These are phyloP conservation scores for Centrocercus urophasianus DNA, from an alignment of 2,113 vertebrate genomes.

Conservation along the genomic window DNA sequence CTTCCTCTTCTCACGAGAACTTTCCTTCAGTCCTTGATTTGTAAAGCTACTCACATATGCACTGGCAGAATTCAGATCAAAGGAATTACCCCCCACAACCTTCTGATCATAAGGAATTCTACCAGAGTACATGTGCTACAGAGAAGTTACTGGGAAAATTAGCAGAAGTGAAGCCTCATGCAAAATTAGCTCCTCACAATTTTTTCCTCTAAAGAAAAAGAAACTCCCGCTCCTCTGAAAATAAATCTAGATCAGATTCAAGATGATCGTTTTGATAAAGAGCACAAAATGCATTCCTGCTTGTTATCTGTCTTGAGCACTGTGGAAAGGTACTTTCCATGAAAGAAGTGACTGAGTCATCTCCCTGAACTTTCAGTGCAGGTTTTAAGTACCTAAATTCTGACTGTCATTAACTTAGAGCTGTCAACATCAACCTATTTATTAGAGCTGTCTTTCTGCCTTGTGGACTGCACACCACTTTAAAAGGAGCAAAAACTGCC, in stretches of 20 bases:
- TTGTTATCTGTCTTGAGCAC: background rate
- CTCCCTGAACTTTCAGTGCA: background rate
- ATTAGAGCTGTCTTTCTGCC: background rate
- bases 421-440: background rate
- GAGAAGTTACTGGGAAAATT: constrained; percentile 43
- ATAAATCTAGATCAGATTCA: background rate
- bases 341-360: background rate
- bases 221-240: constrained; percentile 16
- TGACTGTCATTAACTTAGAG: rapidly evolving
- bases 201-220: background rate
- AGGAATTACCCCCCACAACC: background rate
- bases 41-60: constrained; percentile 23
- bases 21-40: background rate
- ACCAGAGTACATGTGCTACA: background rate
- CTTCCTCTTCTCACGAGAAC: constrained; percentile 54
- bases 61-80: constrained; percentile 52
- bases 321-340: background rate
- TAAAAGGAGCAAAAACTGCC: background rate
- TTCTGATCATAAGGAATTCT: constrained; percentile 33
- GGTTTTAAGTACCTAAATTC: background rate
- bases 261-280: constrained; percentile 7
- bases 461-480: background rate
- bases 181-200: background rate
- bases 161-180: background rate
- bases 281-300: background rate